Base-by-base conservation (phyloP, 1,140 invertebrate species). In the Drosophila pseudoobscura region DNA sequence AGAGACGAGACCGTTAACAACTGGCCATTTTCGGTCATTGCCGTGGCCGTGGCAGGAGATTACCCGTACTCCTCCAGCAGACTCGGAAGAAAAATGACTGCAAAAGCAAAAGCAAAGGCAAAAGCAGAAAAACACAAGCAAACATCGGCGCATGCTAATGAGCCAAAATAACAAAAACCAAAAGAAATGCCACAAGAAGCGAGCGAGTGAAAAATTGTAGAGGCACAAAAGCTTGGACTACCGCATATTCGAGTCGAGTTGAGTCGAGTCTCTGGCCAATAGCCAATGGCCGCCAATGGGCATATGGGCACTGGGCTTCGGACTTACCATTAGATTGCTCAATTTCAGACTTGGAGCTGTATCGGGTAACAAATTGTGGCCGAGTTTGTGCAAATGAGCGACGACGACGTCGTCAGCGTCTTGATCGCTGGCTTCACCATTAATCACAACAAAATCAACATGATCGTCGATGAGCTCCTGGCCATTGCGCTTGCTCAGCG, bases 281-380 rank as follows among this genome's bases (percentile, higher is more conserved):
- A 56, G 61, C 31, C 61, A 39, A 31, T 7, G 44, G 7, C 15
- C 20, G 35, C 35, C 8, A 20, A 8, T 13, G 39, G 39, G 53
- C 35, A 13, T 6, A 15, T 35, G 51, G 53, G 7, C 17, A 9
- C 3, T 5, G 9, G 15, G 29, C 15, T 22, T 64, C 43, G 49
- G 59, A 80, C 90, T 91, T 89, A 91, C 90, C 90, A 91, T 91
- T 76, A 91, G 90, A 88, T 90, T 91, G 70, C 90, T 91, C 75
- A 91, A 90, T 91, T 91, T 91, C 62, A 90, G 61, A 69, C 90
- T 91, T 47, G 90, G 90, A 58, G 87, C 90, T 49, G 90, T 91
- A 87, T 89, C 83, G 64, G 80, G 80, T 78, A 90, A 83, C 83
- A 87, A 88, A 83, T 87, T 87, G 83, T 79, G 83, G 46, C 75